These are phyloP conservation scores for Polylopha cassiicola DNA, from an alignment of 2,888 invertebrate species.

Conservation along the genomic window DNA sequence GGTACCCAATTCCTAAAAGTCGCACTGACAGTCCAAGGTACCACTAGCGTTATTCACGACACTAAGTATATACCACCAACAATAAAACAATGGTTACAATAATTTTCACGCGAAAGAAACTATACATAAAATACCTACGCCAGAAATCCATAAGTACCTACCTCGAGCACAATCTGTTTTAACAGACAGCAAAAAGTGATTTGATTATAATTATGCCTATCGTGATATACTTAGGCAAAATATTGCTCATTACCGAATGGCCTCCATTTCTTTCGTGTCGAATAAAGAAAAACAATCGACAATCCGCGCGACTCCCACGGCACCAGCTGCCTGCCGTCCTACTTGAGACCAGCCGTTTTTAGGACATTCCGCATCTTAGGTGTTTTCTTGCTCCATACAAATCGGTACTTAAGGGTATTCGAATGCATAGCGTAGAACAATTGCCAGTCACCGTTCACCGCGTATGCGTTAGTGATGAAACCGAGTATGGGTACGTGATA, in stretches of 20 bases:
- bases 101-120: conserved; percentile 1
- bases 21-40: too few species aligned
- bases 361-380: conserved; percentile 1
- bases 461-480: conserved; percentile 55
- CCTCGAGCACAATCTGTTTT: conserved; percentile 7
- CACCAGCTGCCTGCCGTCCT: conserved; percentile 24
- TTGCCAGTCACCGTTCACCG: conserved; percentile 28
- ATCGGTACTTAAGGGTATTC: conserved; percentile 35
- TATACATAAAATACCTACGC: neutral
- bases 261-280: conserved; percentile 39
- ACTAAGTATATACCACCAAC: conserved; percentile 6
- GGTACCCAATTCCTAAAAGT: too few species aligned
- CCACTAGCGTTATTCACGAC: too few species aligned
- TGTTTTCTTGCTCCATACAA: conserved; percentile 30
- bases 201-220: too few species aligned
- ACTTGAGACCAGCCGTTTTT: conserved; percentile 8
- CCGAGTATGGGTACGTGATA: conserved; percentile 49
- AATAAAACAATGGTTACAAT: conserved; percentile 13
- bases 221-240: neutral
- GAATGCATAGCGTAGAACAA: conserved; percentile 42
- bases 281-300: conserved; percentile 28
- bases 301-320: conserved; percentile 40
- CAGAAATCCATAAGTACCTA: conserved; percentile 8
- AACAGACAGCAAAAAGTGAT: conserved; percentile 8
- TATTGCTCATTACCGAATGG: conserved; percentile 23